Percentiles rank a stretch among this genome's conserved stretches.
Evolutionary conservation across 2,797 vertebrate genomes (phyloP).

Genomic region (Hyperoplus lanceolatus): DNA sequence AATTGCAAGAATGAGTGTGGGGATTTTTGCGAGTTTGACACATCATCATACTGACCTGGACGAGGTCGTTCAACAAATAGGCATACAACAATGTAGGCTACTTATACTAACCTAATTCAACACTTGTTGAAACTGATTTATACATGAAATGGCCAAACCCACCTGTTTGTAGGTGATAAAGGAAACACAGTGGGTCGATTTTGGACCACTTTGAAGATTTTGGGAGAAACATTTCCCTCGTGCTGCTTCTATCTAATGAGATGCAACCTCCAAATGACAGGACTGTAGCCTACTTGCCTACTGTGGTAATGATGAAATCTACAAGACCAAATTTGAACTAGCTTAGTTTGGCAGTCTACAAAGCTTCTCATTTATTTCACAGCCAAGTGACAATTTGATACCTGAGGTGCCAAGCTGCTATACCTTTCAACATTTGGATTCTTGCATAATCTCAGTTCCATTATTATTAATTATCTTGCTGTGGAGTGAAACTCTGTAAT

Average conservation of each 20-base stretch:
- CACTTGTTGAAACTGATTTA: not conserved
- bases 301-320: not conserved
- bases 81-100: not conserved
- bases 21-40: not conserved
- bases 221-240: not conserved
- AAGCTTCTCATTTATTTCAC: constrained; percentile 9
- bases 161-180: not conserved
- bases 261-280: not conserved
- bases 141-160: not conserved
- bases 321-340: not conserved
- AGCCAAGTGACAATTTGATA: not conserved
- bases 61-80: not conserved
- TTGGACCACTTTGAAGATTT: not conserved
- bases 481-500: not conserved
- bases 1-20: not conserved
- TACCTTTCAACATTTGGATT: not conserved
- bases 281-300: too few species aligned
- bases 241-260: not conserved
- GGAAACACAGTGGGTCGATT: not conserved
- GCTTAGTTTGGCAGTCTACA: not conserved
- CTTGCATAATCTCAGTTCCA: not conserved
- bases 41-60: too few species aligned
- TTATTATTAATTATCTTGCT: not conserved
- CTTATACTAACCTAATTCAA: not conserved
- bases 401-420: not conserved